Percentiles rank a stretch among this genome's conserved stretches.
These are phyloP conservation scores for Natator depressus DNA, from an alignment of 2,113 vertebrate genomes.

Conservation along the genomic window DNA sequence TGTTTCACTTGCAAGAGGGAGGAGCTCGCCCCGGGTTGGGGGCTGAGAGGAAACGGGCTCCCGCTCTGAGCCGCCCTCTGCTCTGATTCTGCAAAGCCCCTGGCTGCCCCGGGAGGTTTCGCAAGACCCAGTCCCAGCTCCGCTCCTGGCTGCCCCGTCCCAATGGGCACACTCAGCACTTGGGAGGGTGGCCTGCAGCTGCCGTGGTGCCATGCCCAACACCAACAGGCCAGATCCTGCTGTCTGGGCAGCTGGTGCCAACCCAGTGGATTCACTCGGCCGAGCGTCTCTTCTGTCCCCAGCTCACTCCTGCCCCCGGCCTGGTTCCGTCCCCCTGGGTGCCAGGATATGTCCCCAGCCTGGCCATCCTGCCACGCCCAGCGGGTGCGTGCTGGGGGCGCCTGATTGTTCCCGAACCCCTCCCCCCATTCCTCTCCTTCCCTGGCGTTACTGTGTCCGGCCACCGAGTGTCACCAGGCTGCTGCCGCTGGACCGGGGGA, in stretches of 20 bases:
- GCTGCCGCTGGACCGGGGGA: neutral
- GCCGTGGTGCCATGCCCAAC: neutral
- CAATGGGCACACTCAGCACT: neutral
- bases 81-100: neutral
- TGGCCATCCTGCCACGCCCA: rapidly evolving
- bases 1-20: neutral
- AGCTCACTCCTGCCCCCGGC: neutral
- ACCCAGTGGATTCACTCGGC: neutral
- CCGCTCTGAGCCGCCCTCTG: neutral
- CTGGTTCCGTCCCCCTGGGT: neutral
- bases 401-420: neutral
- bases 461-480: neutral
- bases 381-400: rapidly evolving
- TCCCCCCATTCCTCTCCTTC: neutral
- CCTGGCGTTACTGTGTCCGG: neutral
- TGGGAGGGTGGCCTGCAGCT: neutral
- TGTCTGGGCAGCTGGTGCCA: neutral
- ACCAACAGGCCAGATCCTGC: neutral
- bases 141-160: neutral
- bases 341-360: neutral
- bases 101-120: neutral
- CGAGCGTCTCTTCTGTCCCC: neutral
- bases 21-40: neutral
- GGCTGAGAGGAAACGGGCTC: neutral
- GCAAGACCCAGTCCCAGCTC: neutral